phyloP scores from a whole-genome alignment of 2,113 vertebrate species.

The Micromys minutus region DNA sequence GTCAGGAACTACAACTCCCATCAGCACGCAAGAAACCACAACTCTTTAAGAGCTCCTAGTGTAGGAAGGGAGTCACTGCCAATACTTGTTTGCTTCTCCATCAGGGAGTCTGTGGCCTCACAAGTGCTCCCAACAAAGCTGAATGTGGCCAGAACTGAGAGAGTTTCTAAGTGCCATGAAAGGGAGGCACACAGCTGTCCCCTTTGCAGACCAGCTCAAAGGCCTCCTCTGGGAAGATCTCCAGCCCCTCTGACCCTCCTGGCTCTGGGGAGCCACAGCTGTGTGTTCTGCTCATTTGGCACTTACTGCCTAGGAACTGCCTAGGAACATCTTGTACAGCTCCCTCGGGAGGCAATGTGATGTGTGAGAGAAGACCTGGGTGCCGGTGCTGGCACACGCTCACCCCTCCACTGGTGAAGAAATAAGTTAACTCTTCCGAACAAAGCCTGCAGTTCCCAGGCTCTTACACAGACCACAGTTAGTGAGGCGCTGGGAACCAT shows the following conservation, averaged over 20 bases:
- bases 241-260: conserved; percentile 41
- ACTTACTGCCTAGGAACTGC: conserved; percentile 72
- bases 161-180: neutral
- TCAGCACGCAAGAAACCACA: neutral
- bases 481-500: conserved; percentile 25
- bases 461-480: neutral
- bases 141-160: neutral
- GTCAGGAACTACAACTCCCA: conserved; percentile 37
- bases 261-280: conserved; percentile 31
- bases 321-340: conserved; percentile 70
- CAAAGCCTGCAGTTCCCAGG: neutral
- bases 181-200: conserved; percentile 27
- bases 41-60: neutral
- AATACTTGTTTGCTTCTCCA: neutral
- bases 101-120: neutral
- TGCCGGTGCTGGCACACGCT: neutral
- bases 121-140: neutral
- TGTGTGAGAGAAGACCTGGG: conserved; percentile 57
- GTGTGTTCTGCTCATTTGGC: conserved; percentile 64
- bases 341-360: conserved; percentile 72
- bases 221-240: conserved; percentile 51
- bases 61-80: neutral
- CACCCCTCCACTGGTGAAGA: neutral
- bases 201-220: conserved; percentile 7
- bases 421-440: conserved; percentile 31